Conservation (phyloP, 2,113 vertebrate species). For the Empidonax alnorum region DNA sequence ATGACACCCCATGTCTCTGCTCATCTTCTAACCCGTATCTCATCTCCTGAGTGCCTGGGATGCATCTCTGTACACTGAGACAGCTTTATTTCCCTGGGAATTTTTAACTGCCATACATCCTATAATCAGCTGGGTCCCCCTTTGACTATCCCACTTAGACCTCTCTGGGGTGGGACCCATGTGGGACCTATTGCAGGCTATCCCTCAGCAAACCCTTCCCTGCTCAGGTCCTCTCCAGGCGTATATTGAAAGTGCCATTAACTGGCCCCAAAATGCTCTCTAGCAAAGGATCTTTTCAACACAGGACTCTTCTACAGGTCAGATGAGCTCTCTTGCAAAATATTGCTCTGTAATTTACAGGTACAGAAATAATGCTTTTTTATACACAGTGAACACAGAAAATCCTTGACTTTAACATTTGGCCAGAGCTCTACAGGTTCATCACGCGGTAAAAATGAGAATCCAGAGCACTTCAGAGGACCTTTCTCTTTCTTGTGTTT, state of each 20-base stretch:
- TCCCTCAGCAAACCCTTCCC: background rate
- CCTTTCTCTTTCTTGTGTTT: background rate
- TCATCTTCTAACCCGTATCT: background rate
- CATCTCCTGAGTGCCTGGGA: background rate
- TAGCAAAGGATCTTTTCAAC: background rate
- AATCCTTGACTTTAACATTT: background rate
- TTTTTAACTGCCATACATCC: background rate
- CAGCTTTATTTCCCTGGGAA: background rate
- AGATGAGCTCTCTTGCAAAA: background rate
- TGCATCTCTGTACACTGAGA: background rate
- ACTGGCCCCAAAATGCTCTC: background rate
- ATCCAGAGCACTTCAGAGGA: background rate
- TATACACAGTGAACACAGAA: background rate
- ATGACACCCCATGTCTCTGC: background rate
- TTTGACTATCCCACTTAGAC: background rate
- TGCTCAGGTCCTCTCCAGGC: background rate
- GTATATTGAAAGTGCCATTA: background rate
- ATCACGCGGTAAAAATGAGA: background rate
- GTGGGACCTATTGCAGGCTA: background rate
- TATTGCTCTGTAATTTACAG: background rate
- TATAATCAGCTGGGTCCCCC: background rate
- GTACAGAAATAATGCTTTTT: background rate
- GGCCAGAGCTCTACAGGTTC: background rate
- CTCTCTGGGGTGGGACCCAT: fast-evolving
- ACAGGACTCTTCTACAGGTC: background rate